Conservation (phyloP, 2,113 vertebrate genomes). For the Thalassarche chlororhynchos region DNA sequence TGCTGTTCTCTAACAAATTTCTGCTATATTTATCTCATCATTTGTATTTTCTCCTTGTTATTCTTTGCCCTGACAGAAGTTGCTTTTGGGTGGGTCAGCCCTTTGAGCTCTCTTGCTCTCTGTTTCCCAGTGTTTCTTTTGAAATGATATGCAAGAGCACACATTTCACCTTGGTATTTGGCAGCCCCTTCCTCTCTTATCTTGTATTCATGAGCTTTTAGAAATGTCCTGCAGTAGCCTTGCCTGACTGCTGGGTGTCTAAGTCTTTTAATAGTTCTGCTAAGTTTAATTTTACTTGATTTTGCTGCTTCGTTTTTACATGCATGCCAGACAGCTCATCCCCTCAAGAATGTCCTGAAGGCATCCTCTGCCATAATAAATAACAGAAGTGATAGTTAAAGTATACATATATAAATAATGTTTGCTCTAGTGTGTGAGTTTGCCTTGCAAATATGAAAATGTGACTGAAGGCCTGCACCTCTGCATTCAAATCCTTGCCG, state of each 20-base stretch:
- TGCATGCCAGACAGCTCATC: slow-evolving; percentile 49
- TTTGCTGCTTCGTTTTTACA: slow-evolving; percentile 43
- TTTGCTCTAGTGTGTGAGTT: background rate
- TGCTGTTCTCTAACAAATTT: background rate
- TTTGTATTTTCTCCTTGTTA: background rate
- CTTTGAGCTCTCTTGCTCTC: background rate
- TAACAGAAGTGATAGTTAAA: slow-evolving; percentile 51
- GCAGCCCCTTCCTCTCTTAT: background rate
- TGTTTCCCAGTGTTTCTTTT: background rate
- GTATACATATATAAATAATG: slow-evolving; percentile 1
- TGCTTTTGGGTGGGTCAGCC: background rate
- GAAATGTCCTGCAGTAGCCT: background rate
- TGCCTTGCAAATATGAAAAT: background rate
- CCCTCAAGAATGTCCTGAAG: slow-evolving; percentile 60
- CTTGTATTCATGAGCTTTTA: background rate
- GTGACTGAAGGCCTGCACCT: background rate
- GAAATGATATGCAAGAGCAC: background rate
- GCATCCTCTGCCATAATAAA: slow-evolving; percentile 42
- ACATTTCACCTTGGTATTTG: background rate
- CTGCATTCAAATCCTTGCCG: background rate
- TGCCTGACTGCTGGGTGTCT: background rate
- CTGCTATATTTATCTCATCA: background rate
- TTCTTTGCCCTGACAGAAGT: background rate
- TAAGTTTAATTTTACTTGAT: slow-evolving; percentile 60
- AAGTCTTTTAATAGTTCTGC: slow-evolving; percentile 42